Evolutionary conservation across 2,888 invertebrate genomes (phyloP).

Genomic region (Hypercompe scribonia): DNA sequence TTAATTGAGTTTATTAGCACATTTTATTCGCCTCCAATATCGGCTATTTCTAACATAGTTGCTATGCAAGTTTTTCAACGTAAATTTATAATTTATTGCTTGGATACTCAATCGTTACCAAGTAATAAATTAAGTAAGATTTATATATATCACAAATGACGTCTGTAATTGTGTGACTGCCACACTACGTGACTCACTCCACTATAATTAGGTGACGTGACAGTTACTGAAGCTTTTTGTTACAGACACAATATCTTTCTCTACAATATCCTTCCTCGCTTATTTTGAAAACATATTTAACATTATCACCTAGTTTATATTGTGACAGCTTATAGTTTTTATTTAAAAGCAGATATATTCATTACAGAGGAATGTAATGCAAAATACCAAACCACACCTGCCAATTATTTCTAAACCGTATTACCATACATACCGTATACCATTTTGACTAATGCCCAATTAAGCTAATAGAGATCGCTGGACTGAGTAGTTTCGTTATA

Average conservation of each 20-base stretch:
- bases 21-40: neutral
- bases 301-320: neutral
- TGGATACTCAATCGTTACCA: neutral
- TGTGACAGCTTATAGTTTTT: neutral
- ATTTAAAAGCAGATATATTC: neutral
- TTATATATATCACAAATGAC: neutral
- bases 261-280: too few species aligned
- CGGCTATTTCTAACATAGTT: neutral
- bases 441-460: conserved; percentile 51
- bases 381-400: conserved; percentile 4
- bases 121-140: neutral
- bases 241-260: too few species aligned
- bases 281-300: neutral
- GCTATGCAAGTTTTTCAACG: neutral
- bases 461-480: conserved; percentile 37
- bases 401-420: neutral
- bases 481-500: conserved; percentile 25
- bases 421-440: too few species aligned
- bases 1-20: neutral
- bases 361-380: neutral
- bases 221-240: neutral
- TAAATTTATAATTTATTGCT: neutral
- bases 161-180: neutral
- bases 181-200: neutral
- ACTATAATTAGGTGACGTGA: neutral